These are phyloP conservation scores for Archips crataeganus DNA, from an alignment of 2,888 invertebrate genomes.

Conservation along the genomic window DNA sequence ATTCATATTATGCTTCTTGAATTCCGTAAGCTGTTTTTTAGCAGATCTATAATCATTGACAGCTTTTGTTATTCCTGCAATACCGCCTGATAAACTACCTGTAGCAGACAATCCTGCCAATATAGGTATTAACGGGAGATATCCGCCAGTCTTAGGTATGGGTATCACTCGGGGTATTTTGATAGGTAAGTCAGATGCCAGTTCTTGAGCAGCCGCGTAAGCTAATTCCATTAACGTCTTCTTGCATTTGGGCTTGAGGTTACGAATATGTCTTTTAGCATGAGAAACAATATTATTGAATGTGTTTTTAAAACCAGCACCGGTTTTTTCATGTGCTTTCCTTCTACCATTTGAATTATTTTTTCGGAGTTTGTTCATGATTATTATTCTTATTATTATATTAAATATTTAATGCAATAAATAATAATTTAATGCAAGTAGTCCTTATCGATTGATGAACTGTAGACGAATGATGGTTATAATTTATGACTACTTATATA, in stretches of 20 bases:
- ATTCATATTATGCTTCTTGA: slow-evolving; percentile 19
- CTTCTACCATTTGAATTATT: too few relatives aligned
- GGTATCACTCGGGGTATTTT: slow-evolving; percentile 18
- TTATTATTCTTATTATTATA: too few relatives aligned
- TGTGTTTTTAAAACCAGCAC: neutral
- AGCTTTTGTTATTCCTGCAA: slow-evolving; percentile 27
- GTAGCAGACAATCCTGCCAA: slow-evolving; percentile 33
- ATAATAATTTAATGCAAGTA: neutral
- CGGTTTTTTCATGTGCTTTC: neutral
- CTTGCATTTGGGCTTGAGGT: slow-evolving; percentile 6
- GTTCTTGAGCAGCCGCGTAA: neutral
- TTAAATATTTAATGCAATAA: neutral
- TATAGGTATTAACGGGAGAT: slow-evolving; percentile 28
- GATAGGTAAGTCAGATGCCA: neutral
- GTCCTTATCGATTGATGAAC: slow-evolving; percentile 3
- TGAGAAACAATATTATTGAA: slow-evolving; percentile 7
- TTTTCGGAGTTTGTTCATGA: too few relatives aligned
- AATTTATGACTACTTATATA: slow-evolving; percentile 3
- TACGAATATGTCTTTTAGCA: slow-evolving; percentile 15
- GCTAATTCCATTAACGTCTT: slow-evolving; percentile 3
- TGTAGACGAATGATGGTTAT: neutral
- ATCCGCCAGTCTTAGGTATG: slow-evolving; percentile 7
- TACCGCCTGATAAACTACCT: slow-evolving; percentile 32
- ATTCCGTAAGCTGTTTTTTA: slow-evolving; percentile 16
- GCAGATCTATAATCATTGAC: slow-evolving; percentile 26